A percentile compares a stretch with the other conserved stretches of the same genome.
Evolutionary conservation across 1,140 invertebrate species (phyloP).

Genomic region (Lethrus apterus): DNA sequence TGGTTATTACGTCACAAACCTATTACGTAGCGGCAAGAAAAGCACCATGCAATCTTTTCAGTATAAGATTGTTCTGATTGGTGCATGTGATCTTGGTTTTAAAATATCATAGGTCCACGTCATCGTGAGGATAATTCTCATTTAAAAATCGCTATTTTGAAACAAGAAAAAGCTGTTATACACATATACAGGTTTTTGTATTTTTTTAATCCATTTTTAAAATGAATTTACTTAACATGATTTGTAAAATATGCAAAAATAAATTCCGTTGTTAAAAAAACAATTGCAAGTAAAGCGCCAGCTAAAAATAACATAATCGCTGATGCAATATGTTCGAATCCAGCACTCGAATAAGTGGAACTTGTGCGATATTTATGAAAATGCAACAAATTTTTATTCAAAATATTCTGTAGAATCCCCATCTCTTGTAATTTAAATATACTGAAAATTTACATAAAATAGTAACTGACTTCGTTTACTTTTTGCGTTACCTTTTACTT

Average conservation of each 20-base stretch:
- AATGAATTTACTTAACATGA: no score
- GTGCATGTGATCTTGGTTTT: no score
- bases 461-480: neutral
- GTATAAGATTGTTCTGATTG: no score
- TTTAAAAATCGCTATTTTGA: no score
- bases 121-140: no score
- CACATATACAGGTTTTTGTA: no score
- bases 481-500: constrained; percentile 19
- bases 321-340: constrained; percentile 27
- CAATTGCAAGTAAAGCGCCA: constrained; percentile 14
- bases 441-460: constrained; percentile 18
- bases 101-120: no score
- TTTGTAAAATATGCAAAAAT: constrained; percentile 13
- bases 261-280: constrained; percentile 19
- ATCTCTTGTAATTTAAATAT: constrained; percentile 18
- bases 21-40: no score
- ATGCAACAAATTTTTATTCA: constrained; percentile 15
- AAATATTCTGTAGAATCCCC: constrained; percentile 20
- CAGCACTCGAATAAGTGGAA: constrained; percentile 27
- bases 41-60: no score
- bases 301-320: constrained; percentile 23
- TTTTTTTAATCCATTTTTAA: no score
- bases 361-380: neutral
- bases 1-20: no score
- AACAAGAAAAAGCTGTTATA: no score